These are phyloP conservation scores for Bungarus multicinctus DNA, from an alignment of 2,113 vertebrate genomes.

Conservation along the genomic window DNA sequence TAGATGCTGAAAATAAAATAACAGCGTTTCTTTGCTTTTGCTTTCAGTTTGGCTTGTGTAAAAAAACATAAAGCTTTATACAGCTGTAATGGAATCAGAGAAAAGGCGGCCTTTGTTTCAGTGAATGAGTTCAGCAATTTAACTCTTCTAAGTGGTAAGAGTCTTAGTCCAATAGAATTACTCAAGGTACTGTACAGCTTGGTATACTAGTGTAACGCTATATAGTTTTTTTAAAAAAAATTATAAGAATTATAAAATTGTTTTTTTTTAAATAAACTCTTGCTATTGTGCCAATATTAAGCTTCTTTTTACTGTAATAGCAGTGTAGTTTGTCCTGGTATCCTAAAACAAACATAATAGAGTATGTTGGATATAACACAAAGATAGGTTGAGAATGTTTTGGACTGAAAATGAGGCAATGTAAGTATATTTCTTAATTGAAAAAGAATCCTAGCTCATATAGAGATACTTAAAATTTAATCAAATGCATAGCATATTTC, in stretches of 20 bases:
- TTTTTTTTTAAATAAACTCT: not conserved
- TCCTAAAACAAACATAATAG: not conserved
- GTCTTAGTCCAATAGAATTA: not conserved
- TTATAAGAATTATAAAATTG: not conserved
- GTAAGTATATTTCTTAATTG: not conserved
- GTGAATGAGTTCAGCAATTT: conserved; percentile 86
- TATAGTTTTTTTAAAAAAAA: not conserved
- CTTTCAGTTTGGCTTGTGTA: conserved; percentile 84
- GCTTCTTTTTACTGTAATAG: not conserved
- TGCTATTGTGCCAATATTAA: not conserved
- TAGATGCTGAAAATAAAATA: rapidly evolving
- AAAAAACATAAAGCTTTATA: conserved; percentile 85
- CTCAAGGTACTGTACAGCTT: not conserved
- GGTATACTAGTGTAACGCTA: not conserved
- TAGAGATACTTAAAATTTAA: not conserved
- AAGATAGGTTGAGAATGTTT: not conserved
- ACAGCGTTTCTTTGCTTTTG: not conserved
- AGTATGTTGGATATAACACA: not conserved
- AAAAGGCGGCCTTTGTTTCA: conserved; percentile 85
- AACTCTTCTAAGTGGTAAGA: conserved; percentile 87
- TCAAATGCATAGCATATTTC: not conserved
- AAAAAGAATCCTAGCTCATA: not conserved
- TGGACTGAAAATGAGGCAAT: not conserved
- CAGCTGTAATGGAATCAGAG: conserved; percentile 84
- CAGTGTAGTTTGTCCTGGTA: not conserved